Percentiles rank a stretch among this genome's conserved stretches.
Evolutionary conservation across 2,113 vertebrate species (phyloP).

Genomic region (Thalassarche chlororhynchos): DNA sequence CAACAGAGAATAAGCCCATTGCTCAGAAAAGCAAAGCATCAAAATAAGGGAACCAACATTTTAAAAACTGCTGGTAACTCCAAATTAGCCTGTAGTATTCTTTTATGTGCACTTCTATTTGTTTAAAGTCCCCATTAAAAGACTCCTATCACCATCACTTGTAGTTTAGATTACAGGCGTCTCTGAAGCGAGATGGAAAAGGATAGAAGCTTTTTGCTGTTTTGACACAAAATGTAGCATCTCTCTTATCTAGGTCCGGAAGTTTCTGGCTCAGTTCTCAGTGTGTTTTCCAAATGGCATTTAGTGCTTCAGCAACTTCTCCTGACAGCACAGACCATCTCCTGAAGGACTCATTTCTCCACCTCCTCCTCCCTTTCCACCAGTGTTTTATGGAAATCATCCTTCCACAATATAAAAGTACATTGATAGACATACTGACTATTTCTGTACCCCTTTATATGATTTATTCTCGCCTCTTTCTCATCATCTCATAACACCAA

Average conservation of each 20-base stretch:
- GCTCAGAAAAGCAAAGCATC: not conserved
- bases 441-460: not conserved
- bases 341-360: not conserved
- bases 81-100: not conserved
- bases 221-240: not conserved
- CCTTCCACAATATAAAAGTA: not conserved
- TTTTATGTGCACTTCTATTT: not conserved
- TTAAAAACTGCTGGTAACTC: not conserved
- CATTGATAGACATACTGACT: not conserved
- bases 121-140: not conserved
- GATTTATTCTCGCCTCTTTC: not conserved
- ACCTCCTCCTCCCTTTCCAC: not conserved
- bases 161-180: not conserved
- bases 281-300: not conserved
- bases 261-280: not conserved
- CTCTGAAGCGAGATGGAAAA: not conserved
- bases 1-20: not conserved
- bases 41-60: conserved; percentile 12
- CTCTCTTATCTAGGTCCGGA: not conserved
- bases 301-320: not conserved
- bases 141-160: no score
- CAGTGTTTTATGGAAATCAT: not conserved
- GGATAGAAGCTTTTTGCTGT: not conserved
- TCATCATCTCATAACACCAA: not conserved
- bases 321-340: not conserved